Base-by-base conservation (phyloP, 2,888 invertebrate species). In the Nineta flava region DNA sequence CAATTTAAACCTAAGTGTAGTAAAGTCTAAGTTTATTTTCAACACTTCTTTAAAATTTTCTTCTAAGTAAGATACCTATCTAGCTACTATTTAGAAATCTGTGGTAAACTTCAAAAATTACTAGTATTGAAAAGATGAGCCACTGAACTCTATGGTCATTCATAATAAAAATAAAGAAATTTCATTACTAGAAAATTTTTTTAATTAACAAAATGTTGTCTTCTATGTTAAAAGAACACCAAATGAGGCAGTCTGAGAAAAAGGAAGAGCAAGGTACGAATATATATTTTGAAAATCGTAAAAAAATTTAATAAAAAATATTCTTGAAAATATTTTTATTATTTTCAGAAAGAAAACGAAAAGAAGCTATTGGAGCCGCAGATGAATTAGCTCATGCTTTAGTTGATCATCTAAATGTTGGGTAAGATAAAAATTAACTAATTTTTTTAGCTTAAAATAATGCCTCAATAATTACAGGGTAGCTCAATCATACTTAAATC, bases 401-500 rank as follows among this genome's bases (percentile, higher is more conserved):
- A 32, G 96, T 97, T 1, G 96, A 97, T 67, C 95, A 97, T 66
- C 73, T 99, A 17, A 99, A 99, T 75, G 91, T 95, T 57, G 95
- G 96, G 95, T 95, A 73, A 70, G 73, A 60, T 38, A 3, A 38
- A 38, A 38, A 2, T 38, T 5, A 5, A 2, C n/a, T 13, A 13
- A 32, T 32, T 38, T 38, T 38, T 38, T 13, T 4, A 4, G 15
- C 7, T 31, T 9, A 38, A 38, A 38, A 38, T 38, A 15, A 38
- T 5, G 4, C 12, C 15, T 38, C 2, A 38, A 7, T 7, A 26
- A 26, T 26, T 26, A 55, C 67, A 92, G 95, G 10, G 96, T 97
- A 3, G 94, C 97, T 0, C 95, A 96, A 70, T 97, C 99, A 0
- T 99, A 99, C 66, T 73, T 96, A 42, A 99, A 99, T 66, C 97